A percentile compares a stretch with the other conserved stretches of the same genome.
These are phyloP conservation scores for Gryllus bimaculatus DNA, from an alignment of 1,140 invertebrate species.

Conservation along the genomic window DNA sequence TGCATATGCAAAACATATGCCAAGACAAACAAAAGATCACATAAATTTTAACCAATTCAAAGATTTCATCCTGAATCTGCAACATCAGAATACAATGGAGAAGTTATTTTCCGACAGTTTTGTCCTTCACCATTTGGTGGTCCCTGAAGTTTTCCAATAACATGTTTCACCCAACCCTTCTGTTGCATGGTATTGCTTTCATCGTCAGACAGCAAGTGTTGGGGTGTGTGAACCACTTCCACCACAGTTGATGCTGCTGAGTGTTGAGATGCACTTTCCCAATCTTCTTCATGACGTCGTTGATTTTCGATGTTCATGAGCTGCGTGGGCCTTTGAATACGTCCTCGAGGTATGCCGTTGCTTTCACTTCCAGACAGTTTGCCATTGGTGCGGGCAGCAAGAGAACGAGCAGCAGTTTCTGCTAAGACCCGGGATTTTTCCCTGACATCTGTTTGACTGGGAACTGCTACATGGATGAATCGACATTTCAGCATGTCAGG, in stretches of 20 bases:
- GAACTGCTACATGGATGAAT: not conserved
- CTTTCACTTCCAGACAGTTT: conserved; percentile 8
- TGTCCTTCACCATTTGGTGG: not conserved
- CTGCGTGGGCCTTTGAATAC: not conserved
- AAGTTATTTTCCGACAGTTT: not conserved
- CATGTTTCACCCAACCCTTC: conserved; percentile 42
- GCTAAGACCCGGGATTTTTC: not conserved
- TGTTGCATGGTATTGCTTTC: conserved; percentile 22
- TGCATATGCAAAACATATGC: not conserved
- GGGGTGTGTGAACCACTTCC: conserved; percentile 28
- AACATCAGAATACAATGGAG: not conserved
- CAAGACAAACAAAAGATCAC: not conserved
- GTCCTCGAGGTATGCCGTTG: not conserved
- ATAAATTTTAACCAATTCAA: not conserved
- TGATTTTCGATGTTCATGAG: not conserved
- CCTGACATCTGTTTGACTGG: not conserved
- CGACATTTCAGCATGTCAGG: conserved; percentile 20
- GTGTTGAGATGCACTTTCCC: conserved; percentile 37
- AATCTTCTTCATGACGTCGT: conserved; percentile 31
- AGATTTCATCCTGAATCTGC: not conserved
- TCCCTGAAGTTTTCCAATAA: conserved; percentile 40
- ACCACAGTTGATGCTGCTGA: conserved; percentile 38
- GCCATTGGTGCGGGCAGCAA: conserved; percentile 2
- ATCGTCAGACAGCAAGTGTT: conserved; percentile 24
- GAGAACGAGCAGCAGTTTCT: not conserved